Percentiles rank a stretch among this genome's conserved stretches.
These are phyloP conservation scores for Yoshiicerus persimilis DNA, from an alignment of 1,140 invertebrate species.

Conservation along the genomic window DNA sequence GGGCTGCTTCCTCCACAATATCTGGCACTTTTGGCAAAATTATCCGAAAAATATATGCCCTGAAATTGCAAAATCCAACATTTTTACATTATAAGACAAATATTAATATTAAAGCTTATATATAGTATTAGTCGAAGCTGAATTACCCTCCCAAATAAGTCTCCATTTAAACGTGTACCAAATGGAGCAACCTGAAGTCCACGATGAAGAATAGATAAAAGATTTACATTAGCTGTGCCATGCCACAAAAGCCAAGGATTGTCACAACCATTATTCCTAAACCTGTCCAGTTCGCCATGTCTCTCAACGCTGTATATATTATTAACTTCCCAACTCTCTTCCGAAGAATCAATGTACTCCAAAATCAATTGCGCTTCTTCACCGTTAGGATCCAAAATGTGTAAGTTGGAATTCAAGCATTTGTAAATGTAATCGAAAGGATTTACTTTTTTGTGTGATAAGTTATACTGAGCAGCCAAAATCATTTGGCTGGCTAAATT, in stretches of 20 bases:
- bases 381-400: conserved; percentile 51
- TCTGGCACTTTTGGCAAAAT: conserved; percentile 53
- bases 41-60: conserved; percentile 57
- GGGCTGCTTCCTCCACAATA: neutral
- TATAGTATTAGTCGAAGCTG: neutral
- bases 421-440: conserved; percentile 58
- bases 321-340: conserved; percentile 49
- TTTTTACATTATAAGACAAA: neutral
- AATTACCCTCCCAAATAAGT: conserved; percentile 53
- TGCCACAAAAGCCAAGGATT: conserved; percentile 57
- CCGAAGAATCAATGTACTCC: conserved; percentile 55
- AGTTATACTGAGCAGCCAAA: conserved; percentile 53
- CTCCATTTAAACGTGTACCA: conserved; percentile 52
- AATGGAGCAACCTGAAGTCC: conserved; percentile 55
- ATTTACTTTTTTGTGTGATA: conserved; percentile 48
- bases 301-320: conserved; percentile 54
- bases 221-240: conserved; percentile 55
- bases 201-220: conserved; percentile 55
- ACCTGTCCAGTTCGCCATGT: conserved; percentile 50
- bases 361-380: conserved; percentile 57
- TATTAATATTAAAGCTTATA: neutral
- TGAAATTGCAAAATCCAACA: conserved; percentile 25
- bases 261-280: conserved; percentile 38
- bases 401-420: conserved; percentile 52
- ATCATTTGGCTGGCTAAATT: conserved; percentile 55